Evolutionary conservation across 1,140 invertebrate species (phyloP).

Genomic region (Idris sp.): DNA sequence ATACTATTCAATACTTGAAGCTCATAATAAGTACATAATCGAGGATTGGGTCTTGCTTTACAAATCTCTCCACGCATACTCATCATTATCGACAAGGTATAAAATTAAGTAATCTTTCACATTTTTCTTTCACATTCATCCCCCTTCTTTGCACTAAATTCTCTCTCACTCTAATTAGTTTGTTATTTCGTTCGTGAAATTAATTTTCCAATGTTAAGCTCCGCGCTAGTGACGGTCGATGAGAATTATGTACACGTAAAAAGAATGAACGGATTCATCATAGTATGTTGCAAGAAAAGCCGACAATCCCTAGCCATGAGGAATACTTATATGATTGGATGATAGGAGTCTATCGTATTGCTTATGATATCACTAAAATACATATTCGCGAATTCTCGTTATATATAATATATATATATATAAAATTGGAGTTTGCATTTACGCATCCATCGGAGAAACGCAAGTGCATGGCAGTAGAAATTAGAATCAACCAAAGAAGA

Average conservation of each 20-base stretch:
- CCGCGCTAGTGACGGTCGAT: slow-evolving; percentile 36
- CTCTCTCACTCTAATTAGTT: too few species aligned
- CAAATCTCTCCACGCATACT: slow-evolving; percentile 33
- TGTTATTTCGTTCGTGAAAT: too few species aligned
- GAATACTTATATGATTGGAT: slow-evolving; percentile 45
- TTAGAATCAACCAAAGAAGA: slow-evolving; percentile 31
- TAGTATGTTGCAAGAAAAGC: slow-evolving; percentile 33
- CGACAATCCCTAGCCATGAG: slow-evolving; percentile 32
- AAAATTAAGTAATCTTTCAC: slow-evolving; percentile 72
- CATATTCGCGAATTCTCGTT: slow-evolving; percentile 45
- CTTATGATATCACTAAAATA: slow-evolving; percentile 63
- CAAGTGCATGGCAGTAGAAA: slow-evolving; percentile 36
- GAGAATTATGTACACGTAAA: slow-evolving; percentile 46
- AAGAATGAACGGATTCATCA: slow-evolving; percentile 36
- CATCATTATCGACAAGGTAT: slow-evolving; percentile 62
- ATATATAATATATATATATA: slow-evolving; percentile 33
- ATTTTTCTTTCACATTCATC: neutral
- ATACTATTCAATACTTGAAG: slow-evolving; percentile 78
- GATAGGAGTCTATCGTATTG: slow-evolving; percentile 57
- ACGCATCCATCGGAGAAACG: slow-evolving; percentile 21
- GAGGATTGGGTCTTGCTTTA: slow-evolving; percentile 68
- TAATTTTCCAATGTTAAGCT: too few species aligned
- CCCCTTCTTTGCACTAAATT: too few species aligned
- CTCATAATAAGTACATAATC: slow-evolving; percentile 77
- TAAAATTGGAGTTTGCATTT: slow-evolving; percentile 41